Base-by-base conservation (phyloP, 2,797 vertebrate genomes). In the Vireo griseus region DNA sequence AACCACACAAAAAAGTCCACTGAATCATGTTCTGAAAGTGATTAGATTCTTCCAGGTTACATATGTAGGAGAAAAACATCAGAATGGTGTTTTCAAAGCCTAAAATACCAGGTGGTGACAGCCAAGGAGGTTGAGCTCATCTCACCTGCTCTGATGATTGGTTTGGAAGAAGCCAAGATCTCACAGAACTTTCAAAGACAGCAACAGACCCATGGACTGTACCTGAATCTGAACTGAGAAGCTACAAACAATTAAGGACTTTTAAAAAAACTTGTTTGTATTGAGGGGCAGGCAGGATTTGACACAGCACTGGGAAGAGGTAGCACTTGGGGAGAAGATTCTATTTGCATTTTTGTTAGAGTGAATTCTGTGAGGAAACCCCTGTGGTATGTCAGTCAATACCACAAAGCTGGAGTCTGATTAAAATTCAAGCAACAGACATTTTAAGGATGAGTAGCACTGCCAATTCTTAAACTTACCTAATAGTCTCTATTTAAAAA, bases 401-500 rank as follows among this genome's bases (percentile, higher is more conserved):
- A 55, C 51, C 44, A 73, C 45, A 79, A 51, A 85, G 31, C 50
- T 72, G 28, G 22, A 7, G 16, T 48, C 52, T 80, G 76, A 29
- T 29, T 89, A 73, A 83, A 76, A 55, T 66, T 87, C 52, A 76
- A 89, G 40, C 14, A 79, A 55, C 1, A 15, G 40, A 66, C 16
- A 33, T 86, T 92, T 94, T 89, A 85, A 93, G 77, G 73, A 73
- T 26, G 8, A n/a, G 54, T 57, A 63, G 8, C 62, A 3, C 25
- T 87, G 86, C 84, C 94, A 94, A 33, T 92, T 93, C 61, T 92
- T 79, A 85, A 93, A 65, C 57, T 89, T 95, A 82, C 74, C 59
- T 93, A 92, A 93, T 59, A 85, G 51, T 76, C 63, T 87, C 63
- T 74, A 33, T 87, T 87, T 85, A 96, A 94, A 87, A 35, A 59